Evolutionary conservation across 2,888 invertebrate species (phyloP), one percentile per base, ranked within the genome.

Genomic region (Drosophila birchii): DNA sequence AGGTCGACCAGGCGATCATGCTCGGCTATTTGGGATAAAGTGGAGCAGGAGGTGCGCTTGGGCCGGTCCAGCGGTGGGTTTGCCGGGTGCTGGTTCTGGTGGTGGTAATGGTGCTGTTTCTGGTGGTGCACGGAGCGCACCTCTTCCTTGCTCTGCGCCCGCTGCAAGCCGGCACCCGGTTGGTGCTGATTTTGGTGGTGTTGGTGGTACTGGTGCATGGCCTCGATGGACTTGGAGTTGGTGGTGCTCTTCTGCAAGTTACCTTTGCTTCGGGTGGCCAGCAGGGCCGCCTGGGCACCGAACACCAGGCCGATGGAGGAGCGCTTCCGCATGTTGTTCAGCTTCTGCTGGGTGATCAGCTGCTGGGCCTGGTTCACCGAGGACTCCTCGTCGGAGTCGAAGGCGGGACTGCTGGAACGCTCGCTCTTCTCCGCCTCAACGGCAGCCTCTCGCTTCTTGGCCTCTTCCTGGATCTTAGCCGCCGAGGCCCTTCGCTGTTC

Each of bases 371-470:
- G 92, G 75, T 94, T 95, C 0, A 94, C 94, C 0, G 95, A 95
- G 75, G 96, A 96, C 88, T 98, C 98, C 75, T 98, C 98, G 90
- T 98, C 98, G 0, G 98, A 98, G 86, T 98, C 98, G 91, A 98
- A 98, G 0, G 97, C 97, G 1, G 97, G 95, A 91, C 98, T 98
- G 88, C 98, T 98, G 0, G 98, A 98, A 45, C 98, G 94, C 84
- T 97, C 97, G 7, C 95, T 95, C 81, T 95, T 95, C 90, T 97
- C 95, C 43, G 95, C 94, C 89, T 96, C 92, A 18, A 82, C 87
- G 1, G 89, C 87, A 0, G 89, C 81, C 7, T 91, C 91, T 0
- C 89, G 80, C 56, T 91, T 92, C 3, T 67, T 57, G 0, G 83
- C 75, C 36, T 88, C 88, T 53, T 90, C 88, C 43, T 64, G 64